Evolutionary conservation across 2,113 vertebrate genomes (phyloP).

Genomic region (Narcine bancroftii): DNA sequence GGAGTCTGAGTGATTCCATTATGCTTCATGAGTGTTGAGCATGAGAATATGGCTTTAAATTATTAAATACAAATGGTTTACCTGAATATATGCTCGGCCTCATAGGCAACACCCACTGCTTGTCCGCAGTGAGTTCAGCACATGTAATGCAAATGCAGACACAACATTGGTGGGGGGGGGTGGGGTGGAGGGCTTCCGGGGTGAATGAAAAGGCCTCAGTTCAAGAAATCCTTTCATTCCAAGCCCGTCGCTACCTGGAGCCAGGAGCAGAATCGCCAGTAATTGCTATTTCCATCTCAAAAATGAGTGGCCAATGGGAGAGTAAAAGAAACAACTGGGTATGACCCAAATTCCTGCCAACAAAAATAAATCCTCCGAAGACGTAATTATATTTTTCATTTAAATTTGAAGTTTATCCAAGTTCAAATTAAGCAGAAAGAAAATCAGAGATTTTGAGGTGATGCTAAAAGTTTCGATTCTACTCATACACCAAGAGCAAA

Average conservation of each 20-base stretch:
- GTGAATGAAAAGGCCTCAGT: neutral
- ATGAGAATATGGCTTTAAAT: neutral
- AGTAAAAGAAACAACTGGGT: neutral
- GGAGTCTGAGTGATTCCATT: neutral
- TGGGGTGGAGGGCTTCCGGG: neutral
- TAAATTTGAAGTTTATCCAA: neutral
- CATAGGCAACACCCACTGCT: neutral
- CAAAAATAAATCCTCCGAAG: neutral
- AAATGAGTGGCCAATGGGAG: neutral
- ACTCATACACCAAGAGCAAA: neutral
- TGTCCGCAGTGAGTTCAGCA: neutral
- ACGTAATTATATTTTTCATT: neutral
- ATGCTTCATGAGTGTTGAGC: neutral
- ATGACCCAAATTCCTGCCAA: neutral
- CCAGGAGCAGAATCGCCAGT: neutral
- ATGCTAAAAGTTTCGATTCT: neutral
- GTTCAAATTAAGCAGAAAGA: neutral
- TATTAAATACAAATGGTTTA: neutral
- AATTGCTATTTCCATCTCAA: neutral
- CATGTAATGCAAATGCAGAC: constrained; percentile 11
- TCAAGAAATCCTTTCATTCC: constrained; percentile 14
- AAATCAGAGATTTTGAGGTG: neutral
- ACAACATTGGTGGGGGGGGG: neutral
- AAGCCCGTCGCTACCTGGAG: neutral
- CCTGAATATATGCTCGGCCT: neutral